Conservation (phyloP, 2,888 invertebrate species). For the Spodoptera exigua region DNA sequence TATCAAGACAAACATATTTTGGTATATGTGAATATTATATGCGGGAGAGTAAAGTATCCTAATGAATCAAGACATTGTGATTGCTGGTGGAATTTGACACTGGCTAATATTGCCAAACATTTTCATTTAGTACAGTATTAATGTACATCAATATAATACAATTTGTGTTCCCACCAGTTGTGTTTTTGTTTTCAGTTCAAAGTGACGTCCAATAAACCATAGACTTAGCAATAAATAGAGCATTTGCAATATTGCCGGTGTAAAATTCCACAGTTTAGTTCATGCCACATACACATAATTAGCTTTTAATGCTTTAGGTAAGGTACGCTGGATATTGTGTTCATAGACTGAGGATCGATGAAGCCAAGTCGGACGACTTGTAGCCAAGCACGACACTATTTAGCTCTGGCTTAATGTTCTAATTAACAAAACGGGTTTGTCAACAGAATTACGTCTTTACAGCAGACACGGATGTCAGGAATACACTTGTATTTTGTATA, state of each 20-base stretch:
- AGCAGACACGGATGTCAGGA: slow-evolving; percentile 52
- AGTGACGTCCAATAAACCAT: slow-evolving; percentile 35
- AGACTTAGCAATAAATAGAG: background rate
- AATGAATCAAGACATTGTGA: slow-evolving; percentile 77
- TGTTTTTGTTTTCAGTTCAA: slow-evolving; percentile 45
- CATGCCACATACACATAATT: slow-evolving; percentile 87
- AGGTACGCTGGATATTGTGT: slow-evolving; percentile 88
- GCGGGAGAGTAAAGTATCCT: slow-evolving; percentile 80
- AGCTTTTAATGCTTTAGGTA: slow-evolving; percentile 89
- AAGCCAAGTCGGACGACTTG: slow-evolving; percentile 53
- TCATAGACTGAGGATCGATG: slow-evolving; percentile 83
- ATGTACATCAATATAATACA: slow-evolving; percentile 42
- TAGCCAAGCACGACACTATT: slow-evolving; percentile 50
- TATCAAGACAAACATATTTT: slow-evolving; percentile 89
- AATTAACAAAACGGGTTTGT: slow-evolving; percentile 53
- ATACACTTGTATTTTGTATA: slow-evolving; percentile 78
- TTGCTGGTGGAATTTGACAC: slow-evolving; percentile 79
- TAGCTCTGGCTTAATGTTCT: slow-evolving; percentile 57
- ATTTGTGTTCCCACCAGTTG: slow-evolving; percentile 35
- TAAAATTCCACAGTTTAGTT: slow-evolving; percentile 81
- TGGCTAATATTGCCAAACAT: slow-evolving; percentile 68
- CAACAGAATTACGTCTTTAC: slow-evolving; percentile 57
- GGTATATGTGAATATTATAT: slow-evolving; percentile 88
- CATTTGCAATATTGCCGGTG: slow-evolving; percentile 71
- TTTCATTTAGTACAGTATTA: slow-evolving; percentile 55